Evolutionary conservation across 2,888 invertebrate species (phyloP).

Genomic region (Pachymerium ferrugineum): DNA sequence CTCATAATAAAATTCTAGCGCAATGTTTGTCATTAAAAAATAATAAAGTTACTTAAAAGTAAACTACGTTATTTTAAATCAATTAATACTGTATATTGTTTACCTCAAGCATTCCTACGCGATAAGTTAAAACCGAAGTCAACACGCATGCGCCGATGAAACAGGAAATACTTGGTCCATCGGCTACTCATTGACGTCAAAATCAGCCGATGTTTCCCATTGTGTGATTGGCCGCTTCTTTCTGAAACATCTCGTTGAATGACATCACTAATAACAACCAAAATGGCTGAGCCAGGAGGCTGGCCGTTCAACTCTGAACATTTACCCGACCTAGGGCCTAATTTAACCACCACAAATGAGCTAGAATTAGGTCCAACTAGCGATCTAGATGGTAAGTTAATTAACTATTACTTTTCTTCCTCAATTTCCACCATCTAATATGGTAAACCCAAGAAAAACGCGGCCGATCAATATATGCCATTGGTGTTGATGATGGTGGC

Average conservation of each 20-base stretch:
- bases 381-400: slow-evolving; percentile 35
- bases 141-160: no score
- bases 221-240: not conserved
- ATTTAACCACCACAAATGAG: slow-evolving; percentile 33
- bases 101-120: no score
- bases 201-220: slow-evolving; percentile 12
- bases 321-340: slow-evolving; percentile 35
- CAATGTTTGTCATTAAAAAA: no score
- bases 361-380: slow-evolving; percentile 33
- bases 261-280: slow-evolving; percentile 21
- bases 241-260: not conserved
- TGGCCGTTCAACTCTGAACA: slow-evolving; percentile 35
- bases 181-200: not conserved
- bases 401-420: not conserved
- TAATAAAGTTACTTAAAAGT: no score
- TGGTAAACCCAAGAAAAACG: not conserved
- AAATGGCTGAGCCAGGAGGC: slow-evolving; percentile 35
- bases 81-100: no score
- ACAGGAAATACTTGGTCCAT: no score
- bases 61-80: no score
- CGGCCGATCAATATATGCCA: not conserved
- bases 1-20: no score
- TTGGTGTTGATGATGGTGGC: not conserved
- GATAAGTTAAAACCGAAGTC: no score
- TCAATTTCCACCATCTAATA: not conserved